These are phyloP conservation scores for Merluccius polli DNA, from an alignment of 2,797 vertebrate species.

Conservation along the genomic window DNA sequence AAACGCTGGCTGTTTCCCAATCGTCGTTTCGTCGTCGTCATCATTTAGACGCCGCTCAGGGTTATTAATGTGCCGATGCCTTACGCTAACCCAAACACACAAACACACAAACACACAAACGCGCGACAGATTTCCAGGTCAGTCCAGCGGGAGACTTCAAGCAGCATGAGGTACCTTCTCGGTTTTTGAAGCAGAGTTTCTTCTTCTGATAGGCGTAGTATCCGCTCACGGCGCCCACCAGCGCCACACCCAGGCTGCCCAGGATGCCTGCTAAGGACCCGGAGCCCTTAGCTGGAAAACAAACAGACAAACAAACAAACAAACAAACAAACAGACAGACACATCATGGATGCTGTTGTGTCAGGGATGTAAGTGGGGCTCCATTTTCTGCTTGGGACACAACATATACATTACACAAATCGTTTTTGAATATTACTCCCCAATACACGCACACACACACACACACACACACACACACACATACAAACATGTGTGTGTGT, in stretches of 20 bases:
- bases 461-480: neutral
- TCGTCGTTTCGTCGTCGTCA: too few relatives aligned
- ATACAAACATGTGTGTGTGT: too few relatives aligned
- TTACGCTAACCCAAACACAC: neutral
- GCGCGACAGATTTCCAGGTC: too few relatives aligned
- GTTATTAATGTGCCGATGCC: neutral
- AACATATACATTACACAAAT: neutral
- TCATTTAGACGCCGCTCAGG: too few relatives aligned
- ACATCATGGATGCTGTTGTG: neutral
- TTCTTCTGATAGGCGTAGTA: conserved; percentile 89
- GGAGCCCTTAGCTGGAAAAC: conserved; percentile 41
- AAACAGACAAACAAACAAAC: conserved; percentile 3
- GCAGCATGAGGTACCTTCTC: conserved; percentile 68
- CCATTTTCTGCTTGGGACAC: conserved; percentile 28
- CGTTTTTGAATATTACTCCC: neutral
- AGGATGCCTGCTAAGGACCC: conserved; percentile 76
- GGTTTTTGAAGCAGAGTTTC: conserved; percentile 86
- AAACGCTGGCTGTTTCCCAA: too few relatives aligned
- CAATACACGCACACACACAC: neutral
- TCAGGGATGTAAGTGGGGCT: conserved; percentile 6
- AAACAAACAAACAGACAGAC: conserved; percentile 4
- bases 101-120: too few relatives aligned
- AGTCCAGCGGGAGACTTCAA: too few relatives aligned
- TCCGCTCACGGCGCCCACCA: conserved; percentile 73
- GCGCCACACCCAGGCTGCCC: conserved; percentile 68